Evolutionary conservation across 2,113 vertebrate species (phyloP).

Genomic region (Notothenia coriiceps): DNA sequence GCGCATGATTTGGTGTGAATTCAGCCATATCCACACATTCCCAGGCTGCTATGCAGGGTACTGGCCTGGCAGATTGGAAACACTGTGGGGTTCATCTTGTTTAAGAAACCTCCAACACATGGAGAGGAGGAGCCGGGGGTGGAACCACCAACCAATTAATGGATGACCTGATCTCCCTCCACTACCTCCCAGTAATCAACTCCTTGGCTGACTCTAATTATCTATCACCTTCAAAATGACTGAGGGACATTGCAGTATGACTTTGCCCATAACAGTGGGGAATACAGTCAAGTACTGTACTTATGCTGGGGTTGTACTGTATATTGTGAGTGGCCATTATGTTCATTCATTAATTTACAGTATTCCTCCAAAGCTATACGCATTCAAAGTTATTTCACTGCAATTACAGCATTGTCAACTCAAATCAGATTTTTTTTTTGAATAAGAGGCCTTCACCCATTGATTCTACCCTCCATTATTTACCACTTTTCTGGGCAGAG

Average conservation of each 20-base stretch:
- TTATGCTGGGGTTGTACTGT: not conserved
- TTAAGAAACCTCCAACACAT: not conserved
- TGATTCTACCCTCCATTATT: slow-evolving; percentile 34
- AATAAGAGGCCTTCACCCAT: slow-evolving; percentile 20
- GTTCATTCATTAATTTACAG: not conserved
- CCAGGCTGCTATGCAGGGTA: not conserved
- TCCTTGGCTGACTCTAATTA: not conserved
- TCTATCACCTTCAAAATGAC: not conserved
- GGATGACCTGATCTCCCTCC: not conserved
- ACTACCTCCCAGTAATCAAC: not conserved
- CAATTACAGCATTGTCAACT: not conserved
- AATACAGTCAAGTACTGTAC: not conserved
- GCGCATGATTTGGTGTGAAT: too few relatives aligned
- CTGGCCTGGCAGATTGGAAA: not conserved
- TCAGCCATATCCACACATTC: not conserved
- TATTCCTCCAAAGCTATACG: not conserved
- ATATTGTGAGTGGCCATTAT: not conserved
- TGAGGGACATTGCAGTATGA: not conserved
- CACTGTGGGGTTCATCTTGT: too few relatives aligned
- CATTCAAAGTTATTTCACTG: not conserved
- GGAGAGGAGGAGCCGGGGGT: not conserved
- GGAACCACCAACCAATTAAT: not conserved
- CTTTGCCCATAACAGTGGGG: not conserved
- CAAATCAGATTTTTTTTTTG: not conserved
- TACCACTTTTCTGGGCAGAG: slow-evolving; percentile 19